These are phyloP conservation scores for Ecliptopera silaceata DNA, from an alignment of 2,888 invertebrate species.

Conservation along the genomic window DNA sequence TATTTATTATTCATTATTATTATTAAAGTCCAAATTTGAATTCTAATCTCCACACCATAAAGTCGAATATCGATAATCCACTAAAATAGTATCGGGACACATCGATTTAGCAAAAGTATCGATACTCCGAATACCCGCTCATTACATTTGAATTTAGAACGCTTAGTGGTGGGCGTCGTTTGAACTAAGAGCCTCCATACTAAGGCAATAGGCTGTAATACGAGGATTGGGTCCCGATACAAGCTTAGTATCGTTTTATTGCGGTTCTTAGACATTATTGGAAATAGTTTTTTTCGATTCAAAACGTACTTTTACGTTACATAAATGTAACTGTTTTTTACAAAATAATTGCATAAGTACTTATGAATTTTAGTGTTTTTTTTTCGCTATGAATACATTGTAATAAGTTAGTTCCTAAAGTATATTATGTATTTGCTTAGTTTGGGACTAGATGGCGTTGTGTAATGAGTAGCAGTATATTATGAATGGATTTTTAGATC, in stretches of 20 bases:
- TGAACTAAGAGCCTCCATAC: conserved; percentile 24
- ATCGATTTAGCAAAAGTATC: conserved; percentile 16
- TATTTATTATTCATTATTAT: neutral
- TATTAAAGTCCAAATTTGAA: conserved; percentile 1
- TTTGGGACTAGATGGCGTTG: too few species aligned
- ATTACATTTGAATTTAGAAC: conserved; percentile 59
- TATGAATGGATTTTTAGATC: too few species aligned
- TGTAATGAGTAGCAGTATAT: too few species aligned
- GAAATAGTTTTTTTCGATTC: neutral
- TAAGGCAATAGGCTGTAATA: conserved; percentile 22
- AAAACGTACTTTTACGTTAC: neutral
- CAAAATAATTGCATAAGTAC: too few species aligned
- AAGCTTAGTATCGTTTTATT: conserved; percentile 19
- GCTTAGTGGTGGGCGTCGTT: conserved; percentile 40
- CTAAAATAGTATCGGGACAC: conserved; percentile 17
- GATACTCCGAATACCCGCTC: conserved; percentile 45
- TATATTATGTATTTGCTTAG: too few species aligned
- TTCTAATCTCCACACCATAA: neutral
- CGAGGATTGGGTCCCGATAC: conserved; percentile 8
- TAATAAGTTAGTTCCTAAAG: too few species aligned
- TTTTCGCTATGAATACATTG: too few species aligned
- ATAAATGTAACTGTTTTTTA: too few species aligned
- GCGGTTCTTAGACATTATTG: conserved; percentile 15
- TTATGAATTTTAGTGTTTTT: too few species aligned
- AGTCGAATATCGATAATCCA: conserved; percentile 1